Evolutionary conservation across 2,113 vertebrate species (phyloP), one percentile per base, ranked within the genome.

Genomic region (Morone saxatilis): DNA sequence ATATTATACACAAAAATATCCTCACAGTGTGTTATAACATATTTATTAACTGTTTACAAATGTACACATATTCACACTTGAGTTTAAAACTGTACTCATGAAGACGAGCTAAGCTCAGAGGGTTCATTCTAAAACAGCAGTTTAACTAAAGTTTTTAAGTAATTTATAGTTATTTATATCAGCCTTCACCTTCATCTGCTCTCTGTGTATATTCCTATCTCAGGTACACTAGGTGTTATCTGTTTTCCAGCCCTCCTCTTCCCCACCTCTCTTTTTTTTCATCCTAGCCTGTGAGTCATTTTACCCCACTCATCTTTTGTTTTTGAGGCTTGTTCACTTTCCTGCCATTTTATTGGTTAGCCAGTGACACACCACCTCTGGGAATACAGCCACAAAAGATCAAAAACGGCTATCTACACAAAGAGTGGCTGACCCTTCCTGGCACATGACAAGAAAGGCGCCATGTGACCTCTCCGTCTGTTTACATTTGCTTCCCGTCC

Each of bases 281-380:
- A 54, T 51, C n/a, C 38, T 31, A 2, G 11, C 25, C 19, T 19
- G n/a, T 78, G 16, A 2, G 0, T 61, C 53, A 57, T 10, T 41
- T 47, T 17, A 40, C 60, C 45, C 22, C 1, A 2, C 31, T 38
- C 36, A 0, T 71, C 22, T 61, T 76, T 76, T 80, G 31, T 72
- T 85, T 77, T 78, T 56, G 11, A 41, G 73, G 71, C 53, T 57
- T 83, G 86, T 59, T 19, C 60, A 25, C 36, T 83, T 77, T 86
- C 83, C 89, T 88, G 74, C 5, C 57, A n/a, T 86, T 67, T 79
- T 6, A 94, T 92, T 94, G 93, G 93, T 20, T 41, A 9, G 70
- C 41, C 3, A 40, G 47, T 2, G 88, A 91, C 92, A 93, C 92
- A 92, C 90, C 92, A 51, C 89, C 82, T 73, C 25, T 50, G 71